Conservation (phyloP, 2,113 vertebrate genomes). For the Thermophis baileyi region DNA sequence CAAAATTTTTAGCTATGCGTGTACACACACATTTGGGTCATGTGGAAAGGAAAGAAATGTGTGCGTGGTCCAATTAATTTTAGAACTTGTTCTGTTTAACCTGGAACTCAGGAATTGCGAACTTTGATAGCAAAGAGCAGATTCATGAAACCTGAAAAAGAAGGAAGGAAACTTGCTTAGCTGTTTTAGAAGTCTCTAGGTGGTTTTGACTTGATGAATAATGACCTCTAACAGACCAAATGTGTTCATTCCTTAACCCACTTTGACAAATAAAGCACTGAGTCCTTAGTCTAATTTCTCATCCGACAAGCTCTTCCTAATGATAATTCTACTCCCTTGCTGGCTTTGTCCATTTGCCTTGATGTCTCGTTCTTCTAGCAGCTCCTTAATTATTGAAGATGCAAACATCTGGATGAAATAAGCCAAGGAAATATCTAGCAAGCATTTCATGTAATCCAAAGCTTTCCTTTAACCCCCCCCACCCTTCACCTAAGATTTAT, state of each 20-base stretch:
- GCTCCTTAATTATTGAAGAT: constrained; percentile 65
- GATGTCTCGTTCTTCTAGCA: constrained; percentile 56
- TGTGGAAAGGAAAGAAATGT: neutral
- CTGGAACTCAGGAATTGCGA: neutral
- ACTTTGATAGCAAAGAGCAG: neutral
- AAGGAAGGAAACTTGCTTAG: neutral
- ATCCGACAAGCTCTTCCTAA: constrained; percentile 29
- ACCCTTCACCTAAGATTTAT: neutral
- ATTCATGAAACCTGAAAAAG: neutral
- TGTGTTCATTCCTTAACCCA: constrained; percentile 7
- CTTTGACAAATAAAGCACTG: constrained; percentile 37
- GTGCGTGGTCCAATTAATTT: neutral
- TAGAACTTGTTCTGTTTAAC: neutral
- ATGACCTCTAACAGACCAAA: constrained; percentile 9
- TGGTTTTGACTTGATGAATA: neutral
- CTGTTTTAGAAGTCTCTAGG: neutral
- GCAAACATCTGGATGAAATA: constrained; percentile 65
- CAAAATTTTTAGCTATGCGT: neutral
- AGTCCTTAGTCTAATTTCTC: constrained; percentile 23
- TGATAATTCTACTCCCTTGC: constrained; percentile 43
- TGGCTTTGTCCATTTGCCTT: constrained; percentile 55
- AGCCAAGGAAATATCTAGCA: constrained; percentile 44
- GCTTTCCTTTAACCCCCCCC: constrained; percentile 14
- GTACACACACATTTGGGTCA: neutral
- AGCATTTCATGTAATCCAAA: constrained; percentile 31